Base-by-base conservation (phyloP, 1,140 invertebrate genomes). In the Macrobrachium rosenbergii region DNA sequence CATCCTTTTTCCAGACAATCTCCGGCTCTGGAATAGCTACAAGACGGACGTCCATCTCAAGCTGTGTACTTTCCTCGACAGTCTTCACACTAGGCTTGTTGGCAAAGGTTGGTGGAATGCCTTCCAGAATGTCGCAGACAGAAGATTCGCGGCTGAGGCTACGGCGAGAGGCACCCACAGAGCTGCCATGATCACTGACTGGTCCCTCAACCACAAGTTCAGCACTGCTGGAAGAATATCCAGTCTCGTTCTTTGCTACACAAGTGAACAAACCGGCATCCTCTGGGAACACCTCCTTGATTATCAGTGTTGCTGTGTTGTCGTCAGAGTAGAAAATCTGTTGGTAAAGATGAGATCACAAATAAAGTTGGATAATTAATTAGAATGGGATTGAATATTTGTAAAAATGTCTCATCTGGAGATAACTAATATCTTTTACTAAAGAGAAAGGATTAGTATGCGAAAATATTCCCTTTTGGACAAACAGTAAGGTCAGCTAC, bases 231-330 rank as follows among this genome's bases (percentile, higher is more conserved):
- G 97, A 97, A 0, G 97, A 96, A 92, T 96, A 98, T 45, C 99
- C 99, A 64, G 96, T 96, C 6, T 96, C 94, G 92, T 99, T 99
- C 91, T 99, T 98, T 17, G 98, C 97, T 17, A 99, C 96, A 90
- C 98, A 98, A 0, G 98, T 99, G 92, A 99, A 99, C 72, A 95
- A 96, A 5, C 98, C 98, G 3, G 98, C 96, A 92, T 99, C 98
- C 93, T 99, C 98, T 0, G 98, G 97, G 92, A 98, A 98, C 0
- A 99, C 97, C 94, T 99, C 98, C 80, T 95, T 95, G 89, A 99
- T 99, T 28, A 99, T 95, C 23, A 99, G 92, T 5, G 97, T 98
- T 0, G 96, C 96, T 1, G 97, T 96, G 91, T 97, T 98, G 64
- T 92, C 90, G 84, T 98, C 96, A 91, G 97, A 96, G 90, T 98